These are phyloP conservation scores for Tricholauxania praeusta DNA, from an alignment of 2,888 invertebrate species.

Conservation along the genomic window DNA sequence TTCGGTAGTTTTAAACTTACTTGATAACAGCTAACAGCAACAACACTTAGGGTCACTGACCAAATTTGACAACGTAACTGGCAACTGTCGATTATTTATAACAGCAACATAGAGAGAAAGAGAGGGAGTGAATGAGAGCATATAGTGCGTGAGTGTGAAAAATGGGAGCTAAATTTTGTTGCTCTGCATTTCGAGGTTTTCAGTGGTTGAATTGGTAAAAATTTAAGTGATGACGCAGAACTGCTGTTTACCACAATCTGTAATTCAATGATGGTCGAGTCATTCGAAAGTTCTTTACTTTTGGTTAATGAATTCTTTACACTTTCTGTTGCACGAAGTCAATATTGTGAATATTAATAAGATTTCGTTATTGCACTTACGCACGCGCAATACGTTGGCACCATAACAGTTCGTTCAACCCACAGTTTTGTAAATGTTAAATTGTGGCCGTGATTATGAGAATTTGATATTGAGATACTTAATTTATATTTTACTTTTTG, in stretches of 20 bases:
- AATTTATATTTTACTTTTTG: no score
- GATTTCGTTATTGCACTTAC: constrained; percentile 9
- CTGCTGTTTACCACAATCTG: no score
- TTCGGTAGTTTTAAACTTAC: background rate
- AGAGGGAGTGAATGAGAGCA: constrained; percentile 9
- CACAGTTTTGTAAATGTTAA: no score
- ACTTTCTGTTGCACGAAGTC: constrained; percentile 3
- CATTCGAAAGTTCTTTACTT: constrained; percentile 39
- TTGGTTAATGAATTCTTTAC: constrained; percentile 24
- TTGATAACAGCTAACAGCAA: constrained; percentile 1
- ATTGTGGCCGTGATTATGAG: no score
- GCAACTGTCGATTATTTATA: constrained; percentile 14
- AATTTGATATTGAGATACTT: no score
- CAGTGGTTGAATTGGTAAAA: no score
- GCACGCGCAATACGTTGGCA: constrained; percentile 37
- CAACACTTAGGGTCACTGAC: constrained; percentile 41
- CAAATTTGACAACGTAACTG: constrained; percentile 38
- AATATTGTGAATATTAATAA: background rate
- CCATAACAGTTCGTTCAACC: constrained; percentile 43
- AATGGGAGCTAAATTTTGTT: no score
- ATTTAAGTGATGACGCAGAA: no score
- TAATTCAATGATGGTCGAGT: constrained; percentile 10
- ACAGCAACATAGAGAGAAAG: constrained; percentile 4
- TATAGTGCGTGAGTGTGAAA: background rate
- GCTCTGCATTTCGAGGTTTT: no score